These are phyloP conservation scores for Empidonax traillii DNA, from an alignment of 2,113 vertebrate species.

Conservation along the genomic window DNA sequence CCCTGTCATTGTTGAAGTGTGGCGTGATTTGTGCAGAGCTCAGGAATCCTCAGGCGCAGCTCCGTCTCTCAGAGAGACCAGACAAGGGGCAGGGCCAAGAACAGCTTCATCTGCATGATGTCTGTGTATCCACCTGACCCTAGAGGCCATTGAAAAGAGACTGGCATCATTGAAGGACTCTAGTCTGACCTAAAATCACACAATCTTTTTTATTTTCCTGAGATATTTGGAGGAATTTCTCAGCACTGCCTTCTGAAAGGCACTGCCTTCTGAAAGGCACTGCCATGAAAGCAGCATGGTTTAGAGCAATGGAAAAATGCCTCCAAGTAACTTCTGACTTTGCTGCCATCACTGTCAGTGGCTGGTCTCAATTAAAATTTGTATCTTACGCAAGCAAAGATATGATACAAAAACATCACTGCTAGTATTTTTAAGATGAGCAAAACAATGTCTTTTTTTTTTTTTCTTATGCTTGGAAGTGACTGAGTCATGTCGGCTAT, in stretches of 20 bases:
- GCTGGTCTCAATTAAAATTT: neutral
- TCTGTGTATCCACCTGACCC: neutral
- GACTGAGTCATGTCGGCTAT: neutral
- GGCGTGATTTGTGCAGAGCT: neutral
- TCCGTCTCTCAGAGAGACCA: neutral
- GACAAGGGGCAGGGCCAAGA: neutral
- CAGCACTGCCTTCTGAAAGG: neutral
- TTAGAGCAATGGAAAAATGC: neutral
- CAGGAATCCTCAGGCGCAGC: neutral
- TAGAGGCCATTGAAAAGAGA: neutral
- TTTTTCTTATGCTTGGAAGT: neutral
- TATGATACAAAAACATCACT: neutral
- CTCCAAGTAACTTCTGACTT: neutral
- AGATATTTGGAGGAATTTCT: neutral
- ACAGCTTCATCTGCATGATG: neutral
- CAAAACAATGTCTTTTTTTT: neutral
- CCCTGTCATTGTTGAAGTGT: neutral
- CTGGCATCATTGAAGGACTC: neutral
- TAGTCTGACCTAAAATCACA: neutral
- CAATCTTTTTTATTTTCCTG: neutral
- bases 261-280: neutral
- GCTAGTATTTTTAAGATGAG: neutral
- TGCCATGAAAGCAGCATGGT: neutral
- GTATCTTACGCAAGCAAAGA: neutral
- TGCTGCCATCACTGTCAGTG: neutral